A percentile compares a stretch with the other conserved stretches of the same genome.
Evolutionary conservation across 2,113 vertebrate species (phyloP).

Genomic region (Austrofundulus limnaeus): DNA sequence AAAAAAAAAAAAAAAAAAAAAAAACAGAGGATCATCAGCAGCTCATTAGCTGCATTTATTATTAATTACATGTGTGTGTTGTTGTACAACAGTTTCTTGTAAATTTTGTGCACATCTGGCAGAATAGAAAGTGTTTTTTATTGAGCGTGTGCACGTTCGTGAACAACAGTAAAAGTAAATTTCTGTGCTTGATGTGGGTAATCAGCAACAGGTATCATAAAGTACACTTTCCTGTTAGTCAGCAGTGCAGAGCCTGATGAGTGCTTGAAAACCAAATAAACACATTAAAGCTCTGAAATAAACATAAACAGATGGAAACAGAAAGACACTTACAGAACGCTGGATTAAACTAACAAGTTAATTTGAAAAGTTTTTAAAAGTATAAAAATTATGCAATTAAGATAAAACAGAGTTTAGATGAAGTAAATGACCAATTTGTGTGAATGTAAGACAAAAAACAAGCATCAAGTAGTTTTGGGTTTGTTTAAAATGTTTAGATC

Average conservation of each 20-base stretch:
- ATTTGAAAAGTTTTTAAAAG: background rate
- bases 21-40: too few relatives aligned
- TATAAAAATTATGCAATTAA: too few relatives aligned
- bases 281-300: slow-evolving; percentile 6
- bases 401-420: too few relatives aligned
- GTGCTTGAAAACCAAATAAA: slow-evolving; percentile 7
- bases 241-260: background rate
- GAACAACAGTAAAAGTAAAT: slow-evolving; percentile 4
- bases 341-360: too few relatives aligned
- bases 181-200: slow-evolving; percentile 15
- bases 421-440: background rate
- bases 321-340: background rate
- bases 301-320: slow-evolving; percentile 14
- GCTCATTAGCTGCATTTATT: background rate
- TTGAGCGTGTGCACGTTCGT: background rate
- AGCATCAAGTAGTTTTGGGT: background rate
- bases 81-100: too few relatives aligned
- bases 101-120: slow-evolving; percentile 10
- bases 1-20: too few relatives aligned
- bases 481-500: slow-evolving; percentile 19
- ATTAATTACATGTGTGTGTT: too few relatives aligned
- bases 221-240: background rate
- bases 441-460: background rate
- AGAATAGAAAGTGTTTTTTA: slow-evolving; percentile 20
- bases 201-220: slow-evolving; percentile 19